Conservation (phyloP, 2,113 vertebrate species). For the Ramphastos sulfuratus region DNA sequence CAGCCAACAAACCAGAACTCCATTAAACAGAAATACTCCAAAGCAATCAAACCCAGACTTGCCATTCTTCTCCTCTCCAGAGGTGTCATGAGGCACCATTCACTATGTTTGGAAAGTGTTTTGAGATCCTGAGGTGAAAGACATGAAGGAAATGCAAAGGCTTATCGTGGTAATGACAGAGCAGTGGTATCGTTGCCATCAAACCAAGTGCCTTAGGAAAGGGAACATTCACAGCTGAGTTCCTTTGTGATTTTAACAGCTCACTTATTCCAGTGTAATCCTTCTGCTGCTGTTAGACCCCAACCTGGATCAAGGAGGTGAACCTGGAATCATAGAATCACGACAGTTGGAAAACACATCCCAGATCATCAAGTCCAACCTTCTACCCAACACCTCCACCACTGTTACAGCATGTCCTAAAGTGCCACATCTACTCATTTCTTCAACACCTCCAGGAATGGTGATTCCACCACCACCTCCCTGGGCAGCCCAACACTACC, state of each 20-base stretch:
- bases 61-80: background rate
- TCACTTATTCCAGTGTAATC: background rate
- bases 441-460: too few species aligned
- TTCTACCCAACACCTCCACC: too few species aligned
- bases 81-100: background rate
- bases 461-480: too few species aligned
- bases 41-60: background rate
- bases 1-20: background rate
- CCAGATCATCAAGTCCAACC: too few species aligned
- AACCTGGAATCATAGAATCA: background rate
- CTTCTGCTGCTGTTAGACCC: background rate
- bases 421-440: too few species aligned
- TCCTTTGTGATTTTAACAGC: background rate
- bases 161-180: background rate
- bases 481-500: too few species aligned
- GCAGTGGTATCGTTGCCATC: background rate
- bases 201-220: background rate
- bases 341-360: too few species aligned
- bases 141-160: background rate
- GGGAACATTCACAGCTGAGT: background rate
- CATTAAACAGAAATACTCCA: background rate
- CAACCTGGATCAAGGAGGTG: background rate
- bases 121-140: slow-evolving; percentile 32
- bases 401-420: too few species aligned
- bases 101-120: background rate